Evolutionary conservation across 2,797 vertebrate species (phyloP).

Genomic region (Danio aesculapii): DNA sequence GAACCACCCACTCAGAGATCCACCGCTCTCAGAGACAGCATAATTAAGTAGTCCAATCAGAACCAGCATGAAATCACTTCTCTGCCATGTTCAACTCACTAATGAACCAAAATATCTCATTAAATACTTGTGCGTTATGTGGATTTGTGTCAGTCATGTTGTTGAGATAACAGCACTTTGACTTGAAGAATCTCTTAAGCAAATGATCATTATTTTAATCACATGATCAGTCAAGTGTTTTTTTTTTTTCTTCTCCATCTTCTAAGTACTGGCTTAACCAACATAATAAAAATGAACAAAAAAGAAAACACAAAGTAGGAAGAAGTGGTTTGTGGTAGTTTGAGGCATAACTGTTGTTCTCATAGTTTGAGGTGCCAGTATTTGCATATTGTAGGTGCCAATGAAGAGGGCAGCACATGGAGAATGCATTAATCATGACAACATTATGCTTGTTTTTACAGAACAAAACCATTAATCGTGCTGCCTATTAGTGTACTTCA

Average conservation of each 20-base stretch:
- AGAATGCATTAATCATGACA: slow-evolving; percentile 51
- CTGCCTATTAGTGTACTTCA: slow-evolving; percentile 34
- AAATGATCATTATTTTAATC: slow-evolving; percentile 33
- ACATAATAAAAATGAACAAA: neutral
- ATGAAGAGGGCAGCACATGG: slow-evolving; percentile 46
- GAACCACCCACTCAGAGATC: slow-evolving; percentile 67
- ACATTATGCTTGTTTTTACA: slow-evolving; percentile 50
- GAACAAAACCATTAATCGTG: slow-evolving; percentile 27
- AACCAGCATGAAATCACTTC: slow-evolving; percentile 81
- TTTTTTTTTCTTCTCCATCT: neutral
- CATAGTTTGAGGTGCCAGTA: slow-evolving; percentile 34
- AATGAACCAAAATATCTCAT: slow-evolving; percentile 87
- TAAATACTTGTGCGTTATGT: slow-evolving; percentile 74
- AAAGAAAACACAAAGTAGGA: slow-evolving; percentile 1
- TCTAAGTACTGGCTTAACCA: neutral
- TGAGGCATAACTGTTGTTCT: neutral
- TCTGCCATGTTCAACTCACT: slow-evolving; percentile 77
- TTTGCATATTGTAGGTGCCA: slow-evolving; percentile 54
- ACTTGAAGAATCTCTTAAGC: slow-evolving; percentile 72
- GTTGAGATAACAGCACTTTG: slow-evolving; percentile 77
- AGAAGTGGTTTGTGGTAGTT: slow-evolving; percentile 1
- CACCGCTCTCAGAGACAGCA: slow-evolving; percentile 76
- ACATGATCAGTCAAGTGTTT: neutral
- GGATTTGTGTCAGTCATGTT: slow-evolving; percentile 78
- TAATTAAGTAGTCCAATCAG: slow-evolving; percentile 87